Percentiles rank a stretch among this genome's conserved stretches.
Evolutionary conservation across 2,888 invertebrate species (phyloP).

Genomic region (Phyto melanocephala): DNA sequence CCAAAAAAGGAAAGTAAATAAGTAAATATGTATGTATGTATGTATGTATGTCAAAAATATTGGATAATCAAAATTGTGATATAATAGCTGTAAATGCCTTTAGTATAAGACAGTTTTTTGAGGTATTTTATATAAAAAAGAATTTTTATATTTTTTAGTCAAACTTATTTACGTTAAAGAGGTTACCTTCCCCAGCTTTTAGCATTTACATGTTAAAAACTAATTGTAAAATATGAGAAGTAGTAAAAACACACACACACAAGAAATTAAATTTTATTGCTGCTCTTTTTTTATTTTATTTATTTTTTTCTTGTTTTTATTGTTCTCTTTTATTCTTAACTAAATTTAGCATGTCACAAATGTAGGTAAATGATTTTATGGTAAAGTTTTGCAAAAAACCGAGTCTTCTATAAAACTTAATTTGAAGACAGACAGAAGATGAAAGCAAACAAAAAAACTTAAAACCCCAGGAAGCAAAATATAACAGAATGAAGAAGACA

Average conservation of each 20-base stretch:
- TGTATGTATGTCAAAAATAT: too few relatives aligned
- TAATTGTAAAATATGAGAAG: constrained; percentile 31
- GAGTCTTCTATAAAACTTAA: too few relatives aligned
- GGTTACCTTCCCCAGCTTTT: constrained; percentile 1
- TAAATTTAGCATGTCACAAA: constrained; percentile 34
- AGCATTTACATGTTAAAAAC: constrained; percentile 14
- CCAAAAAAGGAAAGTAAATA: neutral
- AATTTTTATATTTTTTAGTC: too few relatives aligned
- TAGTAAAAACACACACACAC: neutral
- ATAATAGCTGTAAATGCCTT: too few relatives aligned
- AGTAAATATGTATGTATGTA: neutral
- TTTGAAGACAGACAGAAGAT: constrained; percentile 8
- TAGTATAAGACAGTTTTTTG: too few relatives aligned
- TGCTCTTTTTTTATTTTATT: constrained; percentile 3
- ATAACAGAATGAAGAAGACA: neutral
- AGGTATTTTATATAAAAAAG: too few relatives aligned
- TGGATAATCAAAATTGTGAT: too few relatives aligned
- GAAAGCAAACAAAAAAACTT: constrained; percentile 17
- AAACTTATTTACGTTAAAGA: neutral
- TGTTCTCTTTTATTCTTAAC: constrained; percentile 34
- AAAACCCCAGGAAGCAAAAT: constrained; percentile 15
- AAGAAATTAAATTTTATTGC: constrained; percentile 37
- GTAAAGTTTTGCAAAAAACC: constrained; percentile 26
- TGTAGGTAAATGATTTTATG: constrained; percentile 47
- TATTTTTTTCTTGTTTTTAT: neutral